Evolutionary conservation across 1,140 invertebrate species (phyloP), one percentile per base, ranked within the genome.

Genomic region (Ericerus pela): DNA sequence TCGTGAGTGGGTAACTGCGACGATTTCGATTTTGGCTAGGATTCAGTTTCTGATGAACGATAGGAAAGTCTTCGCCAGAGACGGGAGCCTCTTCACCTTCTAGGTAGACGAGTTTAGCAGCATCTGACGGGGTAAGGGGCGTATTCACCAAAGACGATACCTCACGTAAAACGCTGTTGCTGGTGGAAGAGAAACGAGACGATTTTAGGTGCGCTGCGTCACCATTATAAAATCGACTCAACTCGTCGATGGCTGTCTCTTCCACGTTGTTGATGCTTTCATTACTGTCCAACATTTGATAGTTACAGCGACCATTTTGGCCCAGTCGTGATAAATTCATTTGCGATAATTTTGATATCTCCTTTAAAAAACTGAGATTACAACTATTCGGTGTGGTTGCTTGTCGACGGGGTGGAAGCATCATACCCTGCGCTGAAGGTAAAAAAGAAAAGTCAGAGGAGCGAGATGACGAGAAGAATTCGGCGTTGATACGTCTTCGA

Each of bases 321-420:
- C 41, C 79, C 1, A 83, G 68, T 51, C 79, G 72, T 0, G 81
- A 79, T 29, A 84, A 69, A 67, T 83, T 83, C 57, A 84, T 76
- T 61, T 82, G 78, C 3, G 81, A 84, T 3, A 85, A 63, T 65
- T 84, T 83, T 1, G 80, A 79, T 30, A 85, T 83, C 63, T 85
- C 82, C 37, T 78, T 76, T 3, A 83, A 72, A 58, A 83, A 78
- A 59, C 77, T 77, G 6, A 66, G 37, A 47, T 64, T 66, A 6
- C 59, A 63, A 51, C 58, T 54, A 24, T 55, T 61, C 20, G 59
- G 53, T 4, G 56, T 60, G 2, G 63, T 51, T 2, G 59, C 41
- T 24, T 36, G 30, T 12, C 53, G 53, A 11, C 53, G 20, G 36
- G 54, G 54, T 14, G 30, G 37, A n/a, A 55, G 10, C 31, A 41